Base-by-base conservation (phyloP, 2,797 vertebrate species). In the Lateolabrax maculatus region DNA sequence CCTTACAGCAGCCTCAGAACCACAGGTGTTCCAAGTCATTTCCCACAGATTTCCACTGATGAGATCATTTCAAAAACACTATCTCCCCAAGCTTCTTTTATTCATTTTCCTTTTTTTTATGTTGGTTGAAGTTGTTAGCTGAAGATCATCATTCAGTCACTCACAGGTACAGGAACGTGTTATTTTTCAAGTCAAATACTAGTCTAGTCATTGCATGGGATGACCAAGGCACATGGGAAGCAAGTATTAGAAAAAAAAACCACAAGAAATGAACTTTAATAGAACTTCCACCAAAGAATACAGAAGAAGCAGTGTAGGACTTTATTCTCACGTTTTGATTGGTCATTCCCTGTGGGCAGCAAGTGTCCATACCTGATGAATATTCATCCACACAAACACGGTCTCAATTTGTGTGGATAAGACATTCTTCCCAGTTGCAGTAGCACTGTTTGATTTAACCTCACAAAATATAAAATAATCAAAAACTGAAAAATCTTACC, bases 1-100 rank as follows among this genome's bases (percentile, higher is more conserved):
- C 75, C 57, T 51, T 74, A 41, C 46, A 72, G 46, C 39, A 52
- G 25, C 56, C 34, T 76, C 71, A 79, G 9, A 71, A 77, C 55
- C 41, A 74, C 37, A 80, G 48, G 52, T 43, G 46, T 67, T 46
- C 16, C 3, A 36, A 77, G 23, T 53, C 72, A 52, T 74, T 52
- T 43, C n/a, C 60, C 44, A 68, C 36, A 52, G 49, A 23, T 46
- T 69, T 16, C 55, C 31, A 57, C 25, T 44, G 44, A 77, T 48
- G 37, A 73, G 36, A 25, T 53, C 56, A 67, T 63, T 75, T 78
- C 57, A 49, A 56, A 73, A 56, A 77, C 49, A 65, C 31, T 3
- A n/a, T 62, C 31, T 55, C 10, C 39, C 27, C 1, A 12, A 1
- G 46, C 19, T 55, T 21, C 5, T 31, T 56, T 61, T 37, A 18